Evolutionary conservation across 2,113 vertebrate genomes (phyloP).

Genomic region (Sphyrna mokarran): DNA sequence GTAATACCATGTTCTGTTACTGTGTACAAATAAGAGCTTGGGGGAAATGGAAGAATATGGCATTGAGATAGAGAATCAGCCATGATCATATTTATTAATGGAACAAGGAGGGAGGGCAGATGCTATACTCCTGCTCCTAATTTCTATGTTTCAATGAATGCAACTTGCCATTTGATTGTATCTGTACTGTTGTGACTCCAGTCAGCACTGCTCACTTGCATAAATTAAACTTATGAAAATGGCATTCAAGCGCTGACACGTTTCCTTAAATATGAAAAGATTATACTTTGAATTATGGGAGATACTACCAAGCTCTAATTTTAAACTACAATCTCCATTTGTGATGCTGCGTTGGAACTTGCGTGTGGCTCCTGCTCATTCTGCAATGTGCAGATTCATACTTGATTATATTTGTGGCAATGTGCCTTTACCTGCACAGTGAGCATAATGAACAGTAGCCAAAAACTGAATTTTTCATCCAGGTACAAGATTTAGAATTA

Average conservation of each 20-base stretch:
- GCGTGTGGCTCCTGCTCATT: not conserved
- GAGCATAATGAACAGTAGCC: not conserved
- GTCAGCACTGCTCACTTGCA: not conserved
- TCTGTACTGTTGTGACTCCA: not conserved
- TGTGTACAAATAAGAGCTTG: not conserved
- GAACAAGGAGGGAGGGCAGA: too few species aligned
- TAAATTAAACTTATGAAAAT: not conserved
- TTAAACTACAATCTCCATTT: not conserved
- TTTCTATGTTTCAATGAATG: not conserved
- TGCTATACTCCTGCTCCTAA: too few species aligned
- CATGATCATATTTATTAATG: too few species aligned
- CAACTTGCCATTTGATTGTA: not conserved
- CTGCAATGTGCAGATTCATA: not conserved
- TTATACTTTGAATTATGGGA: not conserved
- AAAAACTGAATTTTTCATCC: not conserved
- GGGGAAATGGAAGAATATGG: too few species aligned
- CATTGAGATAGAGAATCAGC: too few species aligned
- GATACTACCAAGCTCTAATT: not conserved
- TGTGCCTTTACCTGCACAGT: not conserved
- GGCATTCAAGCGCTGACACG: not conserved
- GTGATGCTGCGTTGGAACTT: not conserved
- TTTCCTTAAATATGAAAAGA: not conserved
- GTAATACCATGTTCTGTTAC: not conserved
- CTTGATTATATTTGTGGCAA: not conserved
- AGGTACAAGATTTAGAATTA: not conserved